Base-by-base conservation (phyloP, 2,797 vertebrate genomes). In the Myotis findleyi region DNA sequence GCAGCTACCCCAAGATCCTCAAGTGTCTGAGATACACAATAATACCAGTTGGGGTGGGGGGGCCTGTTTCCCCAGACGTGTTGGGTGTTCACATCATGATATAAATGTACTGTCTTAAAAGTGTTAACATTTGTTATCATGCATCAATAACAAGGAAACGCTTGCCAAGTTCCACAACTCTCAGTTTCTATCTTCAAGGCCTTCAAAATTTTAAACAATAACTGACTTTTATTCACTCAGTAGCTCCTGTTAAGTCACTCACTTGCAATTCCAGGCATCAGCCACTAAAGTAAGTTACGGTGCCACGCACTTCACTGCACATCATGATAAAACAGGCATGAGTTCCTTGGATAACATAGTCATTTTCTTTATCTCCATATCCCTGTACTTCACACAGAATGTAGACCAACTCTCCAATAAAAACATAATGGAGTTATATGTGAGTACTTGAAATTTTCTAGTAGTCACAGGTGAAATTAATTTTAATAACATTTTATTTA, bases 401-500 rank as follows among this genome's bases (percentile, higher is more conserved):
- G 6, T 38, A 55, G 41, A 66, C 12, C 27, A 30, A 36, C 25
- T 33, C 14, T 66, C 55, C 13, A 51, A 11, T 27, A 30, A 44
- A 83, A 91, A 81, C 36, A 44, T 75, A 47, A 57, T 33, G 30
- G 23, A 86, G 6, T 49, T 55, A 30, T 13, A n/a, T 71, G 36
- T 80, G n/a, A 87, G 12, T 94, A 30, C 64, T 71, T 84, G 41
- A 87, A 51, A 47, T 53, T 84, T 90, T 69, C 66, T 66, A n/a
- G 7, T 33, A 23, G 62, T 81, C 68, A 82, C 13, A 89, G 27
- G 7, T 85, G 25, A 96, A 87, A 84, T 84, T 47, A 59, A 53
- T 51, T 88, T 77, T 41, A 77, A 14, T 75, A 30, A n/a, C 62
- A 36, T 88, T 96, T 81, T 89, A 27, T 81, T 91, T 93, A 88